phyloP scores from a whole-genome alignment of 1,140 invertebrate species.

The Drosophila murphyi region DNA sequence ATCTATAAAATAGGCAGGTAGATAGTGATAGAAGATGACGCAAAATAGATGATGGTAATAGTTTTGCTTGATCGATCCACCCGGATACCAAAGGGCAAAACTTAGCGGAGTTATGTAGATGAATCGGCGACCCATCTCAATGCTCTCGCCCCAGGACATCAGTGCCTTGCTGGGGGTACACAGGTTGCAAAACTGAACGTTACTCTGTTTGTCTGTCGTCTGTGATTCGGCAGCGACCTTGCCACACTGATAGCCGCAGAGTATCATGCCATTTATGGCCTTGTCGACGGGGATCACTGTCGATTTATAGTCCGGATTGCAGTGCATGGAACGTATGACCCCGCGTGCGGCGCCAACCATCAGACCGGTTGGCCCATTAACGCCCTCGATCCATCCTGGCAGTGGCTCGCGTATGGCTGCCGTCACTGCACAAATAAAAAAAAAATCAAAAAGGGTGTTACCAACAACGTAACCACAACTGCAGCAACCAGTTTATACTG shows the following conservation, averaged over 20 bases:
- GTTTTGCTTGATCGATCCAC: conserved; percentile 89
- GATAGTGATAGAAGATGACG: conserved; percentile 90
- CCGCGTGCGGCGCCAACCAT: conserved; percentile 93
- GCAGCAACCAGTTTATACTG: conserved; percentile 10
- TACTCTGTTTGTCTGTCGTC: conserved; percentile 10
- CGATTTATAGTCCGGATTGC: conserved; percentile 87
- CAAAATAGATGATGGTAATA: conserved; percentile 88
- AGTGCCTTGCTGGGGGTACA: conserved; percentile 87
- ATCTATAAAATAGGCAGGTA: conserved; percentile 93
- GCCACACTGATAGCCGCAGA: conserved; percentile 88
- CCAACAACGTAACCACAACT: conserved; percentile 34
- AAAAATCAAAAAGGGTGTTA: conserved; percentile 25
- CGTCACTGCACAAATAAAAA: conserved; percentile 85
- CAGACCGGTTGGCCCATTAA: conserved; percentile 95
- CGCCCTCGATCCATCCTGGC: conserved; percentile 96
- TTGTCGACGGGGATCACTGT: conserved; percentile 94
- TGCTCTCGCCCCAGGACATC: conserved; percentile 91
- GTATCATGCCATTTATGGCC: conserved; percentile 91
- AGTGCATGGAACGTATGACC: conserved; percentile 89
- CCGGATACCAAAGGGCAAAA: conserved; percentile 92
- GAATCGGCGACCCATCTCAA: conserved; percentile 88
- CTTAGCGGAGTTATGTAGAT: conserved; percentile 88
- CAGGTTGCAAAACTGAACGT: conserved; percentile 86
- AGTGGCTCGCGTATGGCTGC: conserved; percentile 89
- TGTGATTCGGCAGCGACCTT: conserved; percentile 78